These are phyloP conservation scores for Bolborhynchus lineola DNA, from an alignment of 2,113 vertebrate species.

Conservation along the genomic window DNA sequence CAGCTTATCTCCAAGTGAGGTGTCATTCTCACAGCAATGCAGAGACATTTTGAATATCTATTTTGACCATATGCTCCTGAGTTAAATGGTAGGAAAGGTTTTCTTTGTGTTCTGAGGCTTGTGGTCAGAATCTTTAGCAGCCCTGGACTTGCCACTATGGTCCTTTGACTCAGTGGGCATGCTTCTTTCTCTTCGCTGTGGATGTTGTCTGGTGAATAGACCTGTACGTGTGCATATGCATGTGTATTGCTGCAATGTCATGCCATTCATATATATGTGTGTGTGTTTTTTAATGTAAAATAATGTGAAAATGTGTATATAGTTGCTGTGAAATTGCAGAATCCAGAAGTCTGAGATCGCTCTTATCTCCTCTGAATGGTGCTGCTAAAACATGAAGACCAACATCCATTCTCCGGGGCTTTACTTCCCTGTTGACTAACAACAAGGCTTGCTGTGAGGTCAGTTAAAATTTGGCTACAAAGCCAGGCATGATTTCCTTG, in stretches of 20 bases:
- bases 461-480: neutral
- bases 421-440: neutral
- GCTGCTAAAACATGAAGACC: neutral
- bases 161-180: neutral
- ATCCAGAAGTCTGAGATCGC: neutral
- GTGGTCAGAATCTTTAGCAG: neutral
- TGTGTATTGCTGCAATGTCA: neutral
- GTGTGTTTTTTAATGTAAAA: neutral
- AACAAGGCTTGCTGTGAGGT: neutral
- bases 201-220: neutral
- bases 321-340: neutral
- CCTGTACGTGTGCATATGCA: neutral
- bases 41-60: neutral
- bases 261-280: neutral
- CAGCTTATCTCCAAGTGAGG: neutral
- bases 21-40: neutral
- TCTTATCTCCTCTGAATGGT: neutral
- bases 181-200: neutral
- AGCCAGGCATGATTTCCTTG: neutral
- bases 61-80: neutral
- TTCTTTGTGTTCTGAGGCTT: neutral
- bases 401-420: fast-evolving
- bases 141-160: fast-evolving
- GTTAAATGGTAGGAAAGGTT: neutral
- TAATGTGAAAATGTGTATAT: neutral